These are phyloP conservation scores for Peromyscus maniculatus DNA, from an alignment of 2,113 vertebrate genomes.

Conservation along the genomic window DNA sequence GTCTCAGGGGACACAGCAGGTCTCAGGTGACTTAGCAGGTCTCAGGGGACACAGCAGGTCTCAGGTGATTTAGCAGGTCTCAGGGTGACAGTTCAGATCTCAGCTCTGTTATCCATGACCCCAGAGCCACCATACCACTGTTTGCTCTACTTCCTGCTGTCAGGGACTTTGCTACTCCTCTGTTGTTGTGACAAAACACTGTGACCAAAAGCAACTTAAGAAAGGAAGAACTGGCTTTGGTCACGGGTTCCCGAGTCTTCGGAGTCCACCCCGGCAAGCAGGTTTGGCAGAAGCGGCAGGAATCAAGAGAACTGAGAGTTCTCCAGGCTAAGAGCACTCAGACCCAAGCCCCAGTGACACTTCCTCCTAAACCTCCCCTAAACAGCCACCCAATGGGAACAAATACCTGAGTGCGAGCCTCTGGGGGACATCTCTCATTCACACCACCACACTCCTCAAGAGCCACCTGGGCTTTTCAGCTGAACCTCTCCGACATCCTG, in stretches of 20 bases:
- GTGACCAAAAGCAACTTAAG: neutral
- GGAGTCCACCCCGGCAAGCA: neutral
- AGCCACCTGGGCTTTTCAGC: neutral
- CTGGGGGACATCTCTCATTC: neutral
- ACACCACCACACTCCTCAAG: neutral
- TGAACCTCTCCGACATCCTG: neutral
- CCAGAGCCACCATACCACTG: neutral
- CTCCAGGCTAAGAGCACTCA: neutral
- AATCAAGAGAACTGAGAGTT: neutral
- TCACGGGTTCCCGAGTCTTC: neutral
- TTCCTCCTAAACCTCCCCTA: neutral
- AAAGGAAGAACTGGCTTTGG: neutral
- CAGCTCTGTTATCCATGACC: fast-evolving
- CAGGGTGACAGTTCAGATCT: too few species aligned
- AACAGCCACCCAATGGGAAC: neutral
- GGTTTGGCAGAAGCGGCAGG: neutral
- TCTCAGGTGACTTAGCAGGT: neutral
- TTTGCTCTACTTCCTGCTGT: neutral
- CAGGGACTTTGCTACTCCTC: neutral
- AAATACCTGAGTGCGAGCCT: neutral
- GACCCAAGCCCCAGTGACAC: neutral
- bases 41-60: neutral
- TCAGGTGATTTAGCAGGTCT: neutral
- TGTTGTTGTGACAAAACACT: neutral
- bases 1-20: neutral